These are phyloP conservation scores for Drosophila antonietae DNA, from an alignment of 2,888 invertebrate genomes.

Conservation along the genomic window DNA sequence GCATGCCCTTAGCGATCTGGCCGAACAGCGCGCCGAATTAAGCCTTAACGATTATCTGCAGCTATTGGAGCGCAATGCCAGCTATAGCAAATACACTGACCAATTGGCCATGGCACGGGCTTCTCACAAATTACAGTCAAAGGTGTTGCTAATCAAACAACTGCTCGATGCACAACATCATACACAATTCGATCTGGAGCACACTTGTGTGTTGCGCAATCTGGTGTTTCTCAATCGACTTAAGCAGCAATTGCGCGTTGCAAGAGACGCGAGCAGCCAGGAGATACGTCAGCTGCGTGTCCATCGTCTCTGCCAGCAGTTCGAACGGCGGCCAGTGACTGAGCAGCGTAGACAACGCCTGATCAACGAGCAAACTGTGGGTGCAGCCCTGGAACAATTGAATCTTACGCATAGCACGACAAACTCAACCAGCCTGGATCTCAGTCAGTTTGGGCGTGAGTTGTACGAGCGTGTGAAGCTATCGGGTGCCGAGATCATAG, in stretches of 20 bases:
- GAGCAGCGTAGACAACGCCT: conserved; percentile 25
- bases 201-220: conserved; percentile 68
- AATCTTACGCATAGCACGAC: conserved; percentile 31
- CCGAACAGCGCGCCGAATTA: conserved; percentile 48
- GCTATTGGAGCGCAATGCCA: conserved; percentile 47
- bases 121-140: conserved; percentile 50
- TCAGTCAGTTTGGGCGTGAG: conserved; percentile 64
- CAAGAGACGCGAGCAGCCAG: conserved; percentile 67
- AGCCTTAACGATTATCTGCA: conserved; percentile 66
- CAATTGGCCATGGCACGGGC: conserved; percentile 48
- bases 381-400: conserved; percentile 43
- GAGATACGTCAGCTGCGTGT: conserved; percentile 75
- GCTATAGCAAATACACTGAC: conserved; percentile 45
- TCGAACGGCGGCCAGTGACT: conserved; percentile 38
- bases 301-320: conserved; percentile 74
- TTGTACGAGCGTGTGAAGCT: conserved; percentile 70
- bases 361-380: conserved; percentile 59
- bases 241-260: conserved; percentile 46
- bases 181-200: conserved; percentile 34
- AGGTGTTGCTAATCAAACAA: conserved; percentile 77
- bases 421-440: conserved; percentile 34
- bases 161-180: conserved; percentile 62
- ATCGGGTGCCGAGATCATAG: conserved; percentile 73
- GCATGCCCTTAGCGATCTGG: conserved; percentile 33
- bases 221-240: conserved; percentile 71